Evolutionary conservation across 2,797 vertebrate species (phyloP).

Genomic region (Lagocephalus sceleratus): DNA sequence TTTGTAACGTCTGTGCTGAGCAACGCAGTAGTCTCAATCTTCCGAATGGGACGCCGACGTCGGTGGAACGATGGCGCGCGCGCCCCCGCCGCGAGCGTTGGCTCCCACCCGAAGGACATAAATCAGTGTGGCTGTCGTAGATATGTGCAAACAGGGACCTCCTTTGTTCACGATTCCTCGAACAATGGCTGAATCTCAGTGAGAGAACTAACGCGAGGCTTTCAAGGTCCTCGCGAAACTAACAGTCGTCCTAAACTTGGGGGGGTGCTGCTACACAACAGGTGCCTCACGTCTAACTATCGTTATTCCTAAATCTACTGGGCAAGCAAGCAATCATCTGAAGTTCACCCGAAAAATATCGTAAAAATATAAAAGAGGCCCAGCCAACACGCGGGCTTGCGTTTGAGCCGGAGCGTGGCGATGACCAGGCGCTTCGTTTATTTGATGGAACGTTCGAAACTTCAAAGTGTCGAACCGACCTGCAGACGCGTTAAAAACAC

Average conservation of each 20-base stretch:
- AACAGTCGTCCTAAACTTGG: slow-evolving; percentile 49
- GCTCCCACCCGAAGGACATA: no score
- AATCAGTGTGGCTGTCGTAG: no score
- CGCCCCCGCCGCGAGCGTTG: no score
- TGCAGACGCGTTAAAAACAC: no score
- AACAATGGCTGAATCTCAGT: slow-evolving; percentile 20
- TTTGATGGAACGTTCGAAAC: slow-evolving; percentile 19
- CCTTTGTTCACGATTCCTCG: slow-evolving; percentile 7
- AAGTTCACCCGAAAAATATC: slow-evolving; percentile 11
- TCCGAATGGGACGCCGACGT: background rate
- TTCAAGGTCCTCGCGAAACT: slow-evolving; percentile 43
- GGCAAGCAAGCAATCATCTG: slow-evolving; percentile 31
- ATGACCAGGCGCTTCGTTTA: background rate
- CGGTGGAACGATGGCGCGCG: no score
- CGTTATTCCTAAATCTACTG: slow-evolving; percentile 32
- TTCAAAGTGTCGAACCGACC: background rate
- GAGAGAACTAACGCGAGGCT: slow-evolving; percentile 5
- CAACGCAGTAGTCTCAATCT: background rate
- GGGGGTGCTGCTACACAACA: slow-evolving; percentile 55
- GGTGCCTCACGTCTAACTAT: slow-evolving; percentile 21
- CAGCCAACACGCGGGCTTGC: background rate
- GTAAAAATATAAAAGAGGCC: background rate
- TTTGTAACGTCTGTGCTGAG: background rate
- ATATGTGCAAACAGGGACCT: slow-evolving; percentile 4
- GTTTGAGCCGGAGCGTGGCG: slow-evolving; percentile 4